Evolutionary conservation across 92 coral and sea anemone genomes (phyloP), one percentile per base, ranked within the genome.

Genomic region (Desmophyllum pertusum): DNA sequence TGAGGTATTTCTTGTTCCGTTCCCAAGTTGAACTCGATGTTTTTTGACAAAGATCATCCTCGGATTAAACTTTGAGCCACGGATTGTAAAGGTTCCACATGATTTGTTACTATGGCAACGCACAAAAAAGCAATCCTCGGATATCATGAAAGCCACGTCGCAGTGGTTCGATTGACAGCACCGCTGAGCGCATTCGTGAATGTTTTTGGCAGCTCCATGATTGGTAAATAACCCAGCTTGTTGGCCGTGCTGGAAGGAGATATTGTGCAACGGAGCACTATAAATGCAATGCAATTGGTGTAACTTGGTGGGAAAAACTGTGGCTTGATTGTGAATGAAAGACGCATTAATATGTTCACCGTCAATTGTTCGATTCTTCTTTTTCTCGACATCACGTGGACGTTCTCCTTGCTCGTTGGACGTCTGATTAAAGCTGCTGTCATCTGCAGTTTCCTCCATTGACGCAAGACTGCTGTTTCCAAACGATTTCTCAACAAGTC

Each of bases 91-190:
- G 8, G 96, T 92, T 33, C 77, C 77, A 52, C 96, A 93, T 17
- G 88, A 77, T 81, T 78, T 64, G 23, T 63, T 43, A 43, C 83
- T 86, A 35, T 85, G 81, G 85, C 96, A 93, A 61, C 77, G 87
- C 9, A 93, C 96, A 52, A 88, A 83, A 61, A 88, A 93, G 66
- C 96, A 93, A 21, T 78, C 81, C 57, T 81, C 64, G n/a, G 81
- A 88, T 69, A 93, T 55, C 79, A 90, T 79, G 30, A 87, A 89
- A 11, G 91, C 92, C 17, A 90, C 90, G 81, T 93, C 89, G 53
- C 96, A 93, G 76, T 70, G 29, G 0, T 21, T 55, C 50, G 90
- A 73, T 51, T 84, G 14, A 50, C 96, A 93, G 74, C 96, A 93
- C 41, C 57, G 39, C 21, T 79, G 63, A 61, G 88, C 85, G 37